Evolutionary conservation across 2,888 invertebrate species (phyloP).

Genomic region (Archaeoteleia sp.): DNA sequence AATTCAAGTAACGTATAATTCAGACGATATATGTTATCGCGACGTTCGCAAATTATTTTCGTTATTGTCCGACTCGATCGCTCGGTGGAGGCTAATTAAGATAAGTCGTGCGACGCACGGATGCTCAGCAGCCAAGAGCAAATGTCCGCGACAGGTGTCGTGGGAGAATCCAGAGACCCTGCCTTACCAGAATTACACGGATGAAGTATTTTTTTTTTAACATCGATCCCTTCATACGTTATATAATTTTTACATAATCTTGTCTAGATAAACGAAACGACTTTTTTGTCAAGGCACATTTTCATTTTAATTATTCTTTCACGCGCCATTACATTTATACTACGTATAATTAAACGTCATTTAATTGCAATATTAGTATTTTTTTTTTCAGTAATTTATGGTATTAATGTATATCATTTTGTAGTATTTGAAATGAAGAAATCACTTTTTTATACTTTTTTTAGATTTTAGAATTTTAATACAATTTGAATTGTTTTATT

Average conservation of each 20-base stretch:
- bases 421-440: no score
- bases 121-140: constrained; percentile 4
- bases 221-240: no score
- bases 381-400: not conserved
- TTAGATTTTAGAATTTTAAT: no score
- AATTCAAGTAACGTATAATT: not conserved
- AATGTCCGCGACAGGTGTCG: constrained; percentile 5
- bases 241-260: constrained; percentile 8
- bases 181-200: not conserved
- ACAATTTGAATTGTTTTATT: no score
- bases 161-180: not conserved
- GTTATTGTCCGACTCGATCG: constrained; percentile 16
- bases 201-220: not conserved
- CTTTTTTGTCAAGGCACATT: not conserved
- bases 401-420: not conserved
- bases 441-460: no score
- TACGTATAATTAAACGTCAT: constrained; percentile 13
- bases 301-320: constrained; percentile 18
- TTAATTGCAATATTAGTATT: constrained; percentile 29
- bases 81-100: constrained; percentile 18
- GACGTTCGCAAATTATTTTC: constrained; percentile 8
- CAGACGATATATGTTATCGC: constrained; percentile 4
- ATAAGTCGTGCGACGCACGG: constrained; percentile 8
- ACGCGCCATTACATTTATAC: not conserved
- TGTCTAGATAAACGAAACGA: constrained; percentile 11